Conservation (phyloP, 2,113 vertebrate species). For the Danionella cerebrum region DNA sequence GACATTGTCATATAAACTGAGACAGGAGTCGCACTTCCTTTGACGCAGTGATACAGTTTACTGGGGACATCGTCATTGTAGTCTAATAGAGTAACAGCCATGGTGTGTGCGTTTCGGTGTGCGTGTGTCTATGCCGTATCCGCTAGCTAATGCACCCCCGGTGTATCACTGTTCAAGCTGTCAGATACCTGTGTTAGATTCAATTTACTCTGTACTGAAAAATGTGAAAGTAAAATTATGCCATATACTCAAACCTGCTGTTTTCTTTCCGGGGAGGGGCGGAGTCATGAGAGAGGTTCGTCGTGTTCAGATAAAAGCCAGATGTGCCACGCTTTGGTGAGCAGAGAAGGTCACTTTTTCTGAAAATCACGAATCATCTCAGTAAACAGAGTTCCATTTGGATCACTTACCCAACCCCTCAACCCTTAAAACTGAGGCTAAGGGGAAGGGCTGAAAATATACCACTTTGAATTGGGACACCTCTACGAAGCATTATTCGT, state of each 20-base stretch:
- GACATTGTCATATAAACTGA: slow-evolving; percentile 46
- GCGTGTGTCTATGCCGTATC: slow-evolving; percentile 60
- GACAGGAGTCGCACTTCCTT: slow-evolving; percentile 39
- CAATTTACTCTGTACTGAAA: slow-evolving; percentile 73
- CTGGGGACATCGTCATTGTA: slow-evolving; percentile 52
- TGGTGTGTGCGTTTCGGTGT: slow-evolving; percentile 38
- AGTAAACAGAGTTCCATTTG: too few species aligned
- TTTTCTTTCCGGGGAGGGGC: neutral
- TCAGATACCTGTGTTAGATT: slow-evolving; percentile 71
- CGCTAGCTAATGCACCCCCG: slow-evolving; percentile 65
- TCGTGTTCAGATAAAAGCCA: too few species aligned
- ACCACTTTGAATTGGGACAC: too few species aligned
- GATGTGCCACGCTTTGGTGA: too few species aligned
- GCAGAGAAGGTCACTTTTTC: too few species aligned
- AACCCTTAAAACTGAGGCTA: too few species aligned
- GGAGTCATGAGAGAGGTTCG: too few species aligned
- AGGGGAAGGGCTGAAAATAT: too few species aligned
- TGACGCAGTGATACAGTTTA: slow-evolving; percentile 40
- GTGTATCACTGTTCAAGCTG: slow-evolving; percentile 68
- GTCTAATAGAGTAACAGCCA: slow-evolving; percentile 54
- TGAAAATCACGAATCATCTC: too few species aligned
- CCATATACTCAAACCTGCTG: slow-evolving; percentile 56
- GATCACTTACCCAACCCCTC: too few species aligned
- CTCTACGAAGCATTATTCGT: too few species aligned
- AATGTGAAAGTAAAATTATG: slow-evolving; percentile 78